Conservation (phyloP, 2,113 vertebrate genomes). For the Pygathrix nemaeus region DNA sequence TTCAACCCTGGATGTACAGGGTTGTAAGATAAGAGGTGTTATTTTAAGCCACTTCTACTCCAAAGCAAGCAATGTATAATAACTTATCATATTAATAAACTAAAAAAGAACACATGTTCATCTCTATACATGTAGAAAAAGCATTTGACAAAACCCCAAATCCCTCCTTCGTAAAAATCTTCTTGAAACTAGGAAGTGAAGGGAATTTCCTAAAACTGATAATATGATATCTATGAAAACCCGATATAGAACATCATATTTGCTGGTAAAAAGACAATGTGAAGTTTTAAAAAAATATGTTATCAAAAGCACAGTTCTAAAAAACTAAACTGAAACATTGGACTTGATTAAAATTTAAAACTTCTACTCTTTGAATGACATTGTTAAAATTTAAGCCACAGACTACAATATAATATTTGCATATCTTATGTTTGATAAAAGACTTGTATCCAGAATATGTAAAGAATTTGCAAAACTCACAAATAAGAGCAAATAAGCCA, state of each 20-base stretch:
- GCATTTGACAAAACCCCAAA: neutral
- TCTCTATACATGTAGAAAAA: neutral
- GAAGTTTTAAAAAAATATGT: neutral
- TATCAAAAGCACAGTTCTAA: neutral
- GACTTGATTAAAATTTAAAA: neutral
- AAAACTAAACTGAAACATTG: neutral
- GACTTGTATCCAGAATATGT: neutral
- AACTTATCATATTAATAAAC: neutral
- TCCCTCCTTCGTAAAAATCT: neutral
- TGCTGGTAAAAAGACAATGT: neutral
- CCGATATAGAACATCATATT: neutral
- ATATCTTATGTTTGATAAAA: neutral
- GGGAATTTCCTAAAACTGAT: neutral
- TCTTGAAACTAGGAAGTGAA: neutral
- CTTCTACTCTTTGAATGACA: neutral
- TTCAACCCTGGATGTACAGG: neutral
- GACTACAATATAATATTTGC: neutral
- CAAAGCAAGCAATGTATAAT: neutral
- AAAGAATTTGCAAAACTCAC: neutral
- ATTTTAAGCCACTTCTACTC: neutral
- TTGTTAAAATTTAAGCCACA: neutral
- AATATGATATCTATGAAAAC: neutral
- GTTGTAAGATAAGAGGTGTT: neutral
- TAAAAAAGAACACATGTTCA: neutral
- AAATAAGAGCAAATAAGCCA: neutral